These are phyloP conservation scores for Crepidodera aurea DNA, from an alignment of 2,888 invertebrate genomes.

Conservation along the genomic window DNA sequence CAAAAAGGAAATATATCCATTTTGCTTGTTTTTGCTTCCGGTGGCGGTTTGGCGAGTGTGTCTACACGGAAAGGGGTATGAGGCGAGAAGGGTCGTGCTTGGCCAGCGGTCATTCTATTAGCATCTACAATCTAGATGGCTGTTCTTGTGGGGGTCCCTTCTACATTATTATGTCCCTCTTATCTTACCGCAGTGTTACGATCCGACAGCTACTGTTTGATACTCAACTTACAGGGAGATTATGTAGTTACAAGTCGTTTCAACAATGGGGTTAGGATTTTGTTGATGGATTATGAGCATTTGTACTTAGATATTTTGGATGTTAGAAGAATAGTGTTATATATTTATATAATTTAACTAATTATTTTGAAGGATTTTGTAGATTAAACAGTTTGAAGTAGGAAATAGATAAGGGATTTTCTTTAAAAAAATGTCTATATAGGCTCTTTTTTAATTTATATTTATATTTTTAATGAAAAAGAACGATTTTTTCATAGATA, in stretches of 20 bases:
- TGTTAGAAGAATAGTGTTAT: too few species aligned
- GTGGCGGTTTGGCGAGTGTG: conserved; percentile 43
- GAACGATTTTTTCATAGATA: too few species aligned
- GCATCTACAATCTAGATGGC: conserved; percentile 63
- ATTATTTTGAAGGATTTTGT: too few species aligned
- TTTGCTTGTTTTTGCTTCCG: conserved; percentile 62
- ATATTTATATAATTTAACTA: too few species aligned
- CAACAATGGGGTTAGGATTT: conserved; percentile 6
- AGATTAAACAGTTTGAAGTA: too few species aligned
- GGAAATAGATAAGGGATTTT: too few species aligned
- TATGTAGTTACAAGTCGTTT: conserved; percentile 13
- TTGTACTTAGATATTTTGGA: too few species aligned
- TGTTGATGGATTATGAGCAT: conserved; percentile 6
- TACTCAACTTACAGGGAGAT: conserved; percentile 32
- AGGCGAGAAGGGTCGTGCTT: conserved; percentile 48
- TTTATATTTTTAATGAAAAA: too few species aligned
- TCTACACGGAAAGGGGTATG: conserved; percentile 40
- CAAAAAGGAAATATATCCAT: conserved; percentile 63
- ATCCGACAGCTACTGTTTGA: conserved; percentile 46
- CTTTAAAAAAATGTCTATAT: too few species aligned
- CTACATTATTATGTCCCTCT: conserved; percentile 55
- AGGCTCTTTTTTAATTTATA: too few species aligned
- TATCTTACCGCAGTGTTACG: conserved; percentile 49
- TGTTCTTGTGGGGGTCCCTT: conserved; percentile 59
- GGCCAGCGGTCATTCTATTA: conserved; percentile 63